Base-by-base conservation (phyloP, 1,140 invertebrate genomes). In the Dysdera silvatica region DNA sequence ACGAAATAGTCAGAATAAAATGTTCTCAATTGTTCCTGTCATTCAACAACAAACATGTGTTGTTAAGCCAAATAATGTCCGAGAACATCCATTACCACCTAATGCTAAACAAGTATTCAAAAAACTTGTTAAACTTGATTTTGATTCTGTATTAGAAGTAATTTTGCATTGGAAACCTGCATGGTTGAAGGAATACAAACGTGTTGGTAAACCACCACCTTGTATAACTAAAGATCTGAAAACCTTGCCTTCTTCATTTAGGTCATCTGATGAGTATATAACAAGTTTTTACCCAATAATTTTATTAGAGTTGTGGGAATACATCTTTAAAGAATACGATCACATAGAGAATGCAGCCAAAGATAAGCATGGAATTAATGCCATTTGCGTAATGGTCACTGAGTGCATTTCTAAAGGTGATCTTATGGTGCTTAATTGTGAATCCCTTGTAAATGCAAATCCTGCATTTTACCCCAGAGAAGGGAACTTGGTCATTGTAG, bases 371-470 rank as follows among this genome's bases (percentile, higher is more conserved):
- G 35, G 16, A 56, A 62, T 26, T 55, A 62, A 31, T 55, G 54
- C 26, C 56, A 58, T 33, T 64, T 64, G 5, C 4, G 40, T 14
- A 33, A 28, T 18, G 7, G 29, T 58, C 24, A 23, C 28, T 20
- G 26, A 28, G 28, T 18, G 23, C 20, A 37, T 10, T 16, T 23
- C 23, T 43, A 51, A 49, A 33, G 23, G 24, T 29, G 26, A 52
- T 64, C 41, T 63, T 49, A 63, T 18, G 1, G 63, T 66, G 14
- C 65, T 69, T 43, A 20, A 55, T 61, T 40, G 62, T 77, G 69
- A 59, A 74, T 71, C 43, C 72, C 51, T 70, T 70, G 3, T 69
- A 70, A 20, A 59, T 83, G 2, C 41, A 32, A 24, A 26, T 40
- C 28, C 31, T 2, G 41, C 61, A n/a, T 37, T 49, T 33, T 1